Base-by-base conservation (phyloP, 2,888 invertebrate genomes). In the Meloe dianella region DNA sequence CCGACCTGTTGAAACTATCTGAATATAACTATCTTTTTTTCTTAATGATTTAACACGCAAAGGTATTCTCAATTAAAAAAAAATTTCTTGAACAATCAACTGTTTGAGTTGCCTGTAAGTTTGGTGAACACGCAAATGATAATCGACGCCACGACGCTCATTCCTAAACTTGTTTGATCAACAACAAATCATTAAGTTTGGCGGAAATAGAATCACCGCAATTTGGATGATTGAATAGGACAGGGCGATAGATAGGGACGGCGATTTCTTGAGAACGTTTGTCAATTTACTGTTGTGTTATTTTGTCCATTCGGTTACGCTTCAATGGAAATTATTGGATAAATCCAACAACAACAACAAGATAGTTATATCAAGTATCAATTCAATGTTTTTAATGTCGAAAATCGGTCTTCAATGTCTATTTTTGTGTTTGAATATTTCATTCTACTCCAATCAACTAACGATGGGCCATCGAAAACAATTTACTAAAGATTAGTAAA, bases 151-250 rank as follows among this genome's bases (percentile, higher is more conserved):
- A 35, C 38, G 38, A 56, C 61, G 32, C 32, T 6, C 27, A 27
- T 27, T 7, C 17, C 17, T 5, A 61, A 65, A 58, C 65, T 62
- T 61, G 27, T 65, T 56, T 41, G 22, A 57, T 29, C 32, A 54
- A 56, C 51, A 62, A n/a, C n/a, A n/a, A n/a, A 61, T 58, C 51
- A 35, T 56, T 41, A 47, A 63, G 38, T 58, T 58, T 32, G 51
- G 68, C 73, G 76, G 77, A 77, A 77, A 77, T 76, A 66, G 72
- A 76, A 77, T 77, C 76, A 77, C 75, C 72, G 72, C 75, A 73
- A 75, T 71, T 74, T 73, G 70, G 71, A 71, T 75, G 74, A 77
- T 75, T 75, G 73, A 73, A 75, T 75, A 74, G 71, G 73, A 72
- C 70, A 71, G 70, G 71, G 72, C 73, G 76, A 73, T 71, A 68